Evolutionary conservation across 1,140 invertebrate species (phyloP), one percentile per base, ranked within the genome.

Genomic region (Bombus picipes): DNA sequence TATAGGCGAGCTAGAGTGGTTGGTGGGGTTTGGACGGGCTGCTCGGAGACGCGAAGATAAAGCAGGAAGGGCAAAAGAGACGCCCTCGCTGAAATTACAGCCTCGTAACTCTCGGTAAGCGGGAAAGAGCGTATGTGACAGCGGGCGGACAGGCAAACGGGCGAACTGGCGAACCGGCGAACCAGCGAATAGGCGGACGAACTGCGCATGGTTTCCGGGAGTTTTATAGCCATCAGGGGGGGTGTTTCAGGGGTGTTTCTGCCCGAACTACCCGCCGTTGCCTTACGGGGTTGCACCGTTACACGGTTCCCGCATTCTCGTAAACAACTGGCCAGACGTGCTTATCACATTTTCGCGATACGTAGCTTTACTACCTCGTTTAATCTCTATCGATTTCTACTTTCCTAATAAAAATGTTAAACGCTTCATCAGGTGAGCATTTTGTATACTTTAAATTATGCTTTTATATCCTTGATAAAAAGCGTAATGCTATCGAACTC

Each of bases 51-150:
- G 81, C 74, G 62, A 85, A 87, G 87, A 90, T 90, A 90, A 90
- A 90, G 77, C 84, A 39, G 72, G 74, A 65, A 88, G 88, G 88
- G 83, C 80, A 57, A 89, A 73, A 91, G 87, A 92, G 89, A 87
- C 85, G 89, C 87, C 87, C 87, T 85, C 83, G 66, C 37, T 89
- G 88, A 92, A 92, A 93, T 93, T 93, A 93, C 92, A 92, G 86
- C 90, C 88, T 93, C 92, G 92, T 93, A 93, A 93, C 92, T 93
- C 91, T 87, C 89, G 85, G 91, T 93, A 92, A 92, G 90, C 88
- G 92, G 87, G 90, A 93, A 90, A 93, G 89, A 93, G 91, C 92
- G 91, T 92, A 92, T 93, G 92, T 92, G 92, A 92, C 92, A 93
- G 91, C 84, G 89, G 87, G 87, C 88, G 91, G 90, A 92, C 87